These are phyloP conservation scores for Cavia porcellus DNA, from an alignment of 2,113 vertebrate genomes.

Conservation along the genomic window DNA sequence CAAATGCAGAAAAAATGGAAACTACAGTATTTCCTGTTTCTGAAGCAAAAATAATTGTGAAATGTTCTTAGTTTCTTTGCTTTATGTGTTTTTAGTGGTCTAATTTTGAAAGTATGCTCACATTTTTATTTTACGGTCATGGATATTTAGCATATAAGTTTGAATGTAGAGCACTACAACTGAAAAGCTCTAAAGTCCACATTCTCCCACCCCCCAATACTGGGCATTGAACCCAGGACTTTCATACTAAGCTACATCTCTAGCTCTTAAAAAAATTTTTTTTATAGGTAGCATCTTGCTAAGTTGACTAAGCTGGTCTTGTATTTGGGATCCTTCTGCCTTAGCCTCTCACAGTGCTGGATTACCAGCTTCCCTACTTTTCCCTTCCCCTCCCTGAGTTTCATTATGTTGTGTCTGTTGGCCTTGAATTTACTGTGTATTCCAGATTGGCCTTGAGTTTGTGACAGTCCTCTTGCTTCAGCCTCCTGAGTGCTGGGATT, in stretches of 20 bases:
- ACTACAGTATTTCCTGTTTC: not conserved
- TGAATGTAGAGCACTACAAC: conserved; percentile 20
- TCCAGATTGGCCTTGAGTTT: not conserved
- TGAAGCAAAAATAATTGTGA: conserved; percentile 27
- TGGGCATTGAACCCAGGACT: not conserved
- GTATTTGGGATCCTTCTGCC: not conserved
- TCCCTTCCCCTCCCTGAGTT: not conserved
- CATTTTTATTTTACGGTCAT: not conserved
- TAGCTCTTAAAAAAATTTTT: not conserved
- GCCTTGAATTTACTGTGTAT: not conserved
- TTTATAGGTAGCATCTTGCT: not conserved
- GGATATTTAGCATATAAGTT: conserved; percentile 4
- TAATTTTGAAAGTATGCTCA: conserved; percentile 12
- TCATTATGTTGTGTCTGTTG: not conserved
- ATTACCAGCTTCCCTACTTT: not conserved
- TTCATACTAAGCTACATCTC: not conserved
- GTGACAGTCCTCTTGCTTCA: not conserved
- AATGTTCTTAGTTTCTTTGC: not conserved
- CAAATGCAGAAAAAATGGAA: conserved; percentile 39
- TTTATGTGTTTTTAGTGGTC: conserved; percentile 3
- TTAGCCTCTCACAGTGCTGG: not conserved
- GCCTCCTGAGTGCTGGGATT: not conserved
- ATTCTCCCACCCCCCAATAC: not conserved
- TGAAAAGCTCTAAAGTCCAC: not conserved
- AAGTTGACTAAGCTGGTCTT: not conserved